These are phyloP conservation scores for Nymphalis c-album DNA, from an alignment of 2,888 invertebrate genomes.

Conservation along the genomic window DNA sequence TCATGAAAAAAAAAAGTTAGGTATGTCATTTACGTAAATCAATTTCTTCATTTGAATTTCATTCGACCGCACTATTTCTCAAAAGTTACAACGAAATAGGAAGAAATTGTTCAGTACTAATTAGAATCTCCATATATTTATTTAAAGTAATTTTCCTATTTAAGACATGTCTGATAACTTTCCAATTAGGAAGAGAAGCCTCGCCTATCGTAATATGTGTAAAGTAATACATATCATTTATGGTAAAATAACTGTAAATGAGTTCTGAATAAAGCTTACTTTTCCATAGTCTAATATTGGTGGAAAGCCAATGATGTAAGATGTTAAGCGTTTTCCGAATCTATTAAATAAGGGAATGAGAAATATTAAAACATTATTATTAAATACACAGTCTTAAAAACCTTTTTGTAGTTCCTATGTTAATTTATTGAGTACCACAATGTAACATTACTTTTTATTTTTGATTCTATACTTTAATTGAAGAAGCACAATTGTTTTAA, in stretches of 20 bases:
- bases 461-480: no score
- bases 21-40: neutral
- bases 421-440: neutral
- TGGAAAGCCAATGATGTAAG: constrained; percentile 1
- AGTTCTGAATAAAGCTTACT: neutral
- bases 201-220: neutral
- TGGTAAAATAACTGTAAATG: neutral
- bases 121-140: constrained; percentile 19
- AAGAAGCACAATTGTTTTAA: no score
- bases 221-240: neutral
- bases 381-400: no score
- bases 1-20: neutral
- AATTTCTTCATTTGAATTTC: constrained; percentile 1
- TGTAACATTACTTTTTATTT: neutral
- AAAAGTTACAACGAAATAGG: constrained; percentile 15
- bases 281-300: neutral
- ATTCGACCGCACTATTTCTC: constrained; percentile 15
- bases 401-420: neutral
- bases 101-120: constrained; percentile 31
- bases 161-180: constrained; percentile 9
- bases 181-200: constrained; percentile 6
- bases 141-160: constrained; percentile 8
- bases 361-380: neutral
- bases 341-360: neutral
- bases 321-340: neutral